These are phyloP conservation scores for Apoda limacodes DNA, from an alignment of 2,888 invertebrate genomes.

Conservation along the genomic window DNA sequence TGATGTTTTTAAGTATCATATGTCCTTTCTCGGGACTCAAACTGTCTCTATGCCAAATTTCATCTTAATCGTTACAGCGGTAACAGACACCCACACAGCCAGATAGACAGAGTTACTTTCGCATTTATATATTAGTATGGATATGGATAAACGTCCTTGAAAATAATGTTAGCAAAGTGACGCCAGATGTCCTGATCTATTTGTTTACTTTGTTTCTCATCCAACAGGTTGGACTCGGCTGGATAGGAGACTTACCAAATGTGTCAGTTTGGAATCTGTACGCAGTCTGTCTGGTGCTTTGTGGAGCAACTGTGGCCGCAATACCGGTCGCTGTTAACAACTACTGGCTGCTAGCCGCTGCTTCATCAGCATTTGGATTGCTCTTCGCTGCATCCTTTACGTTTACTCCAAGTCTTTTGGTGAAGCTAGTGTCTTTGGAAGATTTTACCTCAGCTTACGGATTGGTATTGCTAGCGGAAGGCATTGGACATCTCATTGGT, in stretches of 20 bases:
- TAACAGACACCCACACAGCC: no score
- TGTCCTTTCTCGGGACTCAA: no score
- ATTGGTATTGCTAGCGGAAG: slow-evolving; percentile 88
- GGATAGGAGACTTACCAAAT: slow-evolving; percentile 88
- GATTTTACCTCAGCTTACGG: slow-evolving; percentile 95
- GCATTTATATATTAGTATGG: no score
- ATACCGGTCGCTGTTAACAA: slow-evolving; percentile 67
- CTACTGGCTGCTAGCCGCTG: slow-evolving; percentile 58
- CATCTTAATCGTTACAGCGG: no score
- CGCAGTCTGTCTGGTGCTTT: slow-evolving; percentile 78
- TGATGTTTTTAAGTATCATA: no score
- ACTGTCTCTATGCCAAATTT: no score
- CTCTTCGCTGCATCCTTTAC: slow-evolving; percentile 93
- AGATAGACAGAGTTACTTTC: no score
- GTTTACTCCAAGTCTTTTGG: slow-evolving; percentile 90
- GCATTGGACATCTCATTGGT: slow-evolving; percentile 91
- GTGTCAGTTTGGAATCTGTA: slow-evolving; percentile 87
- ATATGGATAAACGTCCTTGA: no score
- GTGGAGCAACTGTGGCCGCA: slow-evolving; percentile 72
- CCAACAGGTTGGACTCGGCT: slow-evolving; percentile 81
- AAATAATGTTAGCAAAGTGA: neutral
- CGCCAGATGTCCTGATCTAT: neutral
- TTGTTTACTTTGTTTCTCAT: no score
- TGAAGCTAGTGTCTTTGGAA: slow-evolving; percentile 89
- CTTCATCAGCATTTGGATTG: slow-evolving; percentile 82